Evolutionary conservation across 2,113 vertebrate species (phyloP).

Genomic region (Phylloscopus trochiloides): DNA sequence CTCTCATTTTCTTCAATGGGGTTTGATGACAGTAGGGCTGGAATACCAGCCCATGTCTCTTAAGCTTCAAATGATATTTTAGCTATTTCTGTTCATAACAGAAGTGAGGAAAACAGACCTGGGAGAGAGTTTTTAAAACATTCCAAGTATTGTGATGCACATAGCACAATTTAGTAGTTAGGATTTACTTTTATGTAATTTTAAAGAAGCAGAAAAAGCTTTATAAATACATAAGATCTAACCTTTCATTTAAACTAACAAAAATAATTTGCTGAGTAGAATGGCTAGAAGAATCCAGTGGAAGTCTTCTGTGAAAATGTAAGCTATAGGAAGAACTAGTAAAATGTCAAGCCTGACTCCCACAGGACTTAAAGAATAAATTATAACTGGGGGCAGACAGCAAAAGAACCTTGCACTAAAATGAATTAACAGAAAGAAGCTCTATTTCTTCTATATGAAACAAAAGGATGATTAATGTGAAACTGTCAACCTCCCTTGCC

Average conservation of each 20-base stretch:
- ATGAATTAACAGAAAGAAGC: background rate
- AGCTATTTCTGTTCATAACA: background rate
- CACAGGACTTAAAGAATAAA: background rate
- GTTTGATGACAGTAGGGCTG: accelerated
- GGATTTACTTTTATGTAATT: background rate
- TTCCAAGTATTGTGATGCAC: background rate
- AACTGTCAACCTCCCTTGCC: background rate
- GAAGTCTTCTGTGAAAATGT: background rate
- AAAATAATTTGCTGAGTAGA: background rate
- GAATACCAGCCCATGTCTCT: background rate
- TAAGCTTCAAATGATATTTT: background rate
- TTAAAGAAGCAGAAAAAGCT: background rate
- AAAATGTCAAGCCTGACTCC: background rate
- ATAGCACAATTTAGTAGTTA: background rate
- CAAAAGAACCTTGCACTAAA: background rate
- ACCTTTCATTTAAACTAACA: background rate
- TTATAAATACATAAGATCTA: background rate
- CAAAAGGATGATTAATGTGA: background rate
- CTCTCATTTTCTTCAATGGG: accelerated
- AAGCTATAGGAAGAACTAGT: background rate
- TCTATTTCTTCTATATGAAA: background rate
- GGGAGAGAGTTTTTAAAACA: background rate
- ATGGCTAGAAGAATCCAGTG: background rate
- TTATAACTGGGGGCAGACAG: background rate
- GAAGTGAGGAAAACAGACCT: background rate